These are phyloP conservation scores for Ellobius talpinus DNA, from an alignment of 2,113 vertebrate genomes.

Conservation along the genomic window DNA sequence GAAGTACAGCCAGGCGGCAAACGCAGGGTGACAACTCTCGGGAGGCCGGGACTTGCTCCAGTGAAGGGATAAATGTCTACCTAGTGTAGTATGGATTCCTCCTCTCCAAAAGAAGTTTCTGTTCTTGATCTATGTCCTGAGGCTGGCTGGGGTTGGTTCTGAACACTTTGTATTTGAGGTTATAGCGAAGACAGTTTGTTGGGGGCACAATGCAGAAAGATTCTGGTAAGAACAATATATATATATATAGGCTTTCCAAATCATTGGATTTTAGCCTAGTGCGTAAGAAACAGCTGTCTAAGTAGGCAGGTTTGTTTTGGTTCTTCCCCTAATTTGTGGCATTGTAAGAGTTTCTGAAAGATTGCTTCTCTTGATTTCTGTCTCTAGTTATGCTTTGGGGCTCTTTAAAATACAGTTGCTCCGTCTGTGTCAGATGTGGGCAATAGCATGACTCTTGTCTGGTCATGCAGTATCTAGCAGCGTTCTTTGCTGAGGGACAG, in stretches of 20 bases:
- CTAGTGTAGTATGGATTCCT: fast-evolving
- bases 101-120: no score
- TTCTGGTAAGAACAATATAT: neutral
- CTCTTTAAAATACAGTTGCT: neutral
- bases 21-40: fast-evolving
- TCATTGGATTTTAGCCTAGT: neutral
- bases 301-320: neutral
- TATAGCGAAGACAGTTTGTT: no score
- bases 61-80: no score
- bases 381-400: neutral
- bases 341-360: neutral
- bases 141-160: neutral
- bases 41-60: neutral
- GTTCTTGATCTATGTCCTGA: neutral
- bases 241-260: neutral
- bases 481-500: neutral
- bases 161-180: neutral
- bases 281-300: neutral
- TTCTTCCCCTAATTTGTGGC: neutral
- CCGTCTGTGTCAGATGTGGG: fast-evolving
- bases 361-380: neutral
- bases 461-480: no score
- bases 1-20: fast-evolving
- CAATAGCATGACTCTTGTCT: fast-evolving
- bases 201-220: neutral